Evolutionary conservation across 2,797 vertebrate genomes (phyloP).

Genomic region (Petrocephalus schoutedeni): DNA sequence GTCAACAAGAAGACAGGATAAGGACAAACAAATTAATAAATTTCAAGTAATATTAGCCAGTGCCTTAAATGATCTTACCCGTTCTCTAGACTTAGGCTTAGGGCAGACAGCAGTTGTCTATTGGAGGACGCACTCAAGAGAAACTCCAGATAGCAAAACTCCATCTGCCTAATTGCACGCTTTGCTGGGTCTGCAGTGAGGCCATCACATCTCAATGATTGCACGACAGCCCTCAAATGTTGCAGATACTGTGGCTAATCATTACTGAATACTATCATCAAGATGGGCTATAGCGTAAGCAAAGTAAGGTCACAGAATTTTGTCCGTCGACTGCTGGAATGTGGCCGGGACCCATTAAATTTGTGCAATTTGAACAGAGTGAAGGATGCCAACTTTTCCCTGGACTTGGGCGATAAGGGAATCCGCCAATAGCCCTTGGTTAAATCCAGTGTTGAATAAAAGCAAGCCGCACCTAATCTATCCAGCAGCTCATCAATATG

Average conservation of each 20-base stretch:
- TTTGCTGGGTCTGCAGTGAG: background rate
- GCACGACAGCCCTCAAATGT: conserved; percentile 7
- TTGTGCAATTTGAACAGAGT: conserved; percentile 13
- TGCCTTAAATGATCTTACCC: background rate
- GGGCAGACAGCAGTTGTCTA: background rate
- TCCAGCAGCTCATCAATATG: conserved; percentile 11
- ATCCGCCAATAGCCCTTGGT: conserved; percentile 13
- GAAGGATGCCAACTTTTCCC: conserved; percentile 14
- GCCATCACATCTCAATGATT: conserved; percentile 8
- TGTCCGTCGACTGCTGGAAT: conserved; percentile 13
- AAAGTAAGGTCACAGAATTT: conserved; percentile 13
- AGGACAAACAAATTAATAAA: background rate
- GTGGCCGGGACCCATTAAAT: conserved; percentile 13
- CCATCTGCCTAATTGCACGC: conserved; percentile 3
- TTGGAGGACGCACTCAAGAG: background rate
- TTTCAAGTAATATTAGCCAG: background rate
- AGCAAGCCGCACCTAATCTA: background rate
- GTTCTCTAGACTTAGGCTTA: background rate
- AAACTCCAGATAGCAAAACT: conserved; percentile 12
- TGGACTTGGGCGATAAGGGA: conserved; percentile 13
- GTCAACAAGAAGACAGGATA: background rate
- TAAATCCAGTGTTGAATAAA: conserved; percentile 14
- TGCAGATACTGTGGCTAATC: conserved; percentile 13
- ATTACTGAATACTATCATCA: conserved; percentile 14
- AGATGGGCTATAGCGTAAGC: conserved; percentile 10